phyloP scores from a whole-genome alignment of 2,113 vertebrate genomes.

The Hiodon alosoides region DNA sequence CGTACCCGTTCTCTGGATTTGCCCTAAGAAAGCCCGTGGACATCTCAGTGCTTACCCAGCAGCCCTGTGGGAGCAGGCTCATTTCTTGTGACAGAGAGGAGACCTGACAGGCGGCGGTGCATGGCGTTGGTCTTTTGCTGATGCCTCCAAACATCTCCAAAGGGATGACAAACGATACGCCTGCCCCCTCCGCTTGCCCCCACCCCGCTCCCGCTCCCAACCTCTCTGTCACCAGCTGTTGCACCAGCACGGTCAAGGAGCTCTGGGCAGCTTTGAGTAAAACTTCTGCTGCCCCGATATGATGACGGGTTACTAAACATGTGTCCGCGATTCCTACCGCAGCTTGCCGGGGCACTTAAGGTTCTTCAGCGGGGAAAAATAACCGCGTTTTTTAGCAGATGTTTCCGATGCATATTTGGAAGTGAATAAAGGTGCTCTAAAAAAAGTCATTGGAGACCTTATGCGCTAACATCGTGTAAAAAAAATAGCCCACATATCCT shows the following conservation, averaged over 20 bases:
- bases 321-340: not conserved
- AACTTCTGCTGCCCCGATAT: not conserved
- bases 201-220: not conserved
- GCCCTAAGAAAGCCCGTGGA: conserved; percentile 15
- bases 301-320: not conserved
- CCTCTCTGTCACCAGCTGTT: conserved; percentile 2
- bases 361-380: not conserved
- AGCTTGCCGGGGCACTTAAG: not conserved
- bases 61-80: conserved; percentile 27
- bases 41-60: conserved; percentile 4
- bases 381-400: not conserved
- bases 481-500: not conserved
- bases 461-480: too few species aligned
- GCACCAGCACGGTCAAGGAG: not conserved
- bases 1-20: conserved; percentile 8
- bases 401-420: not conserved
- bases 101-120: conserved; percentile 24
- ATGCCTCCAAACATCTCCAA: conserved; percentile 22
- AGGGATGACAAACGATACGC: conserved; percentile 13
- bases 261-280: not conserved
- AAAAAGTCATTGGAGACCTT: too few species aligned
- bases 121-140: conserved; percentile 20
- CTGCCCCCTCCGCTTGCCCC: conserved; percentile 5
- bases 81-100: conserved; percentile 26
- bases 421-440: too few species aligned